Evolutionary conservation across 1,140 invertebrate species (phyloP).

Genomic region (Drosophila truncata): DNA sequence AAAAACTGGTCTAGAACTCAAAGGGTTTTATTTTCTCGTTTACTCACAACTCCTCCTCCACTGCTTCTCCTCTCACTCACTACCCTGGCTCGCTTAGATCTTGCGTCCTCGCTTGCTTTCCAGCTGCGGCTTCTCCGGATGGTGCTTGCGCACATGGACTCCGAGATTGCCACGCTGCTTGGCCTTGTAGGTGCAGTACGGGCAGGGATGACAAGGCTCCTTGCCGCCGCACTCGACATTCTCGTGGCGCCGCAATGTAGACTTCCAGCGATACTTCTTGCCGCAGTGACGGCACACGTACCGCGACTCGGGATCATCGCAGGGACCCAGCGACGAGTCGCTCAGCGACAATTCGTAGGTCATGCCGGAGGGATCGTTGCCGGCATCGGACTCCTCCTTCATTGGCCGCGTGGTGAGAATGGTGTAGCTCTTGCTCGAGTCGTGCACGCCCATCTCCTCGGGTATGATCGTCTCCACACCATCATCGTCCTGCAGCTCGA

Average conservation of each 20-base stretch:
- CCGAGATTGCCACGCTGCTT: constrained; percentile 92
- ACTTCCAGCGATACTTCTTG: constrained; percentile 93
- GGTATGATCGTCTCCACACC: constrained; percentile 77
- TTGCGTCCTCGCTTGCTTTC: constrained; percentile 83
- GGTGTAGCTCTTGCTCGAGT: constrained; percentile 82
- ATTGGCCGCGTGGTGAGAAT: constrained; percentile 81
- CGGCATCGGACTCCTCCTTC: constrained; percentile 75
- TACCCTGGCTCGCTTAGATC: constrained; percentile 45
- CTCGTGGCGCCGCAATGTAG: constrained; percentile 92
- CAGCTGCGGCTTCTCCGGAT: constrained; percentile 85
- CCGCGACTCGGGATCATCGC: constrained; percentile 87
- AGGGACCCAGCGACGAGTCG: constrained; percentile 84
- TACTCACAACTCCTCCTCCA: constrained; percentile 42
- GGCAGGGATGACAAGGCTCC: constrained; percentile 92
- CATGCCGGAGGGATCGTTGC: constrained; percentile 73
- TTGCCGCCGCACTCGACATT: constrained; percentile 95
- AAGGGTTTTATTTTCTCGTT: constrained; percentile 1
- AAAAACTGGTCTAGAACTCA: constrained; percentile 45
- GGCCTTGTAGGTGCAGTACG: constrained; percentile 92
- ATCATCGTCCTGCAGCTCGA: constrained; percentile 76
- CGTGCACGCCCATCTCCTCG: constrained; percentile 71
- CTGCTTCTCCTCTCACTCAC: neutral
- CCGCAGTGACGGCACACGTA: constrained; percentile 92
- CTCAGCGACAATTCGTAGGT: constrained; percentile 83
- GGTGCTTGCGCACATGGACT: constrained; percentile 93